A percentile compares a stretch with the other conserved stretches of the same genome.
Evolutionary conservation across 2,113 vertebrate genomes (phyloP).

Genomic region (Hipposideros armiger): DNA sequence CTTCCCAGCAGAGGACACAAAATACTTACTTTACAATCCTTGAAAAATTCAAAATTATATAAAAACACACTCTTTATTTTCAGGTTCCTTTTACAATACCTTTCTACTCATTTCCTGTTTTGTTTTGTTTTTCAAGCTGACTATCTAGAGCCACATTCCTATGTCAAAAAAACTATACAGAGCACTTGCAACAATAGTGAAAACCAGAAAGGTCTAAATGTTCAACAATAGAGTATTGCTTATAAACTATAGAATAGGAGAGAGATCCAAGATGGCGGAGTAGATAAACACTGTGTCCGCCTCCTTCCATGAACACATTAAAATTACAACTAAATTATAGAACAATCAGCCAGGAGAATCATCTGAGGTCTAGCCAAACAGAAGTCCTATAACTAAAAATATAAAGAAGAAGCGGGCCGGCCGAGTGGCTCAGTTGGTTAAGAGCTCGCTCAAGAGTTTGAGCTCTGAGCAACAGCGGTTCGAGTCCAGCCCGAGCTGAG

Average conservation of each 20-base stretch:
- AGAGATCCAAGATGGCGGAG: too few species aligned
- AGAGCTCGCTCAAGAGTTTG: too few species aligned
- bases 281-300: too few species aligned
- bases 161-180: not conserved
- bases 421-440: too few species aligned
- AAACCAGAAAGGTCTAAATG: not conserved
- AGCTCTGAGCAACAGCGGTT: too few species aligned
- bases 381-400: too few species aligned
- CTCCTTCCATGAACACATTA: too few species aligned
- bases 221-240: conserved; percentile 29
- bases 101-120: not conserved
- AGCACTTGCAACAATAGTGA: conserved; percentile 13
- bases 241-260: not conserved
- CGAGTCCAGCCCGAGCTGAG: too few species aligned
- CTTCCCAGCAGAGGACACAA: conserved; percentile 36
- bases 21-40: not conserved
- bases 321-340: too few species aligned
- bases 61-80: not conserved
- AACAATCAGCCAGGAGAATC: too few species aligned
- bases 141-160: not conserved
- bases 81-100: not conserved
- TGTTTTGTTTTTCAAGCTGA: not conserved
- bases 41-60: conserved; percentile 34
- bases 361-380: too few species aligned
- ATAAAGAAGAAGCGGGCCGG: too few species aligned